These are phyloP conservation scores for Telmatochromis brachygnathus DNA, from an alignment of 2,113 vertebrate genomes.

Conservation along the genomic window DNA sequence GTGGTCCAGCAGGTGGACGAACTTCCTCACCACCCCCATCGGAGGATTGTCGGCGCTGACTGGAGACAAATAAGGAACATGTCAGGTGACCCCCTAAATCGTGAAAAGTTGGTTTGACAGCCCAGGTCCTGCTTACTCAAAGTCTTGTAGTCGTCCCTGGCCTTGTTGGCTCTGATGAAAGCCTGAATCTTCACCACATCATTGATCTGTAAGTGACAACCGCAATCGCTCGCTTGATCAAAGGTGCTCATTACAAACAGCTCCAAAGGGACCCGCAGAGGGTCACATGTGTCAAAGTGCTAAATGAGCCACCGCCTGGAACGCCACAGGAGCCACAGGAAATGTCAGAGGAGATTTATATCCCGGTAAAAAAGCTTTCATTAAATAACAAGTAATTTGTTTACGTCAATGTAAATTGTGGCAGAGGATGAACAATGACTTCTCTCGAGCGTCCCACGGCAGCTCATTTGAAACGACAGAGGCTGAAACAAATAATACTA, in stretches of 20 bases:
- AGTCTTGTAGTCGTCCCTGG: conserved; percentile 96
- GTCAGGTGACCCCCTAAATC: not conserved
- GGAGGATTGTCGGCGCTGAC: conserved; percentile 86
- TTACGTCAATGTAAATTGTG: not conserved
- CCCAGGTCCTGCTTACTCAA: conserved; percentile 80
- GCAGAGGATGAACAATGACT: not conserved
- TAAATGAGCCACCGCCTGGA: not conserved
- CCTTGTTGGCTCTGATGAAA: conserved; percentile 97
- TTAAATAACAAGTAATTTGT: not conserved
- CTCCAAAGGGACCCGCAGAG: not conserved
- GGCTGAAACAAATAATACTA: conserved; percentile 39
- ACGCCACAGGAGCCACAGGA: not conserved
- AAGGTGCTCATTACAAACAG: not conserved
- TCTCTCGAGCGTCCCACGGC: not conserved
- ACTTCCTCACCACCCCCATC: conserved; percentile 93
- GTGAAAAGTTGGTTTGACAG: not conserved
- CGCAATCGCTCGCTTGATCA: not conserved
- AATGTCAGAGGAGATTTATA: not conserved
- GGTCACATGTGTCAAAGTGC: not conserved
- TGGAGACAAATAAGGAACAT: not conserved
- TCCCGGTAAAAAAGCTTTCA: not conserved
- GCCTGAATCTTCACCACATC: conserved; percentile 96
- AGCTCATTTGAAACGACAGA: not conserved
- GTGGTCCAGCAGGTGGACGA: conserved; percentile 95
- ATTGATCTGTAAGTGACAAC: conserved; percentile 73